A percentile compares a stretch with the other conserved stretches of the same genome.
Evolutionary conservation across 2,888 invertebrate genomes (phyloP).

Genomic region (Cephus sareptanus): DNA sequence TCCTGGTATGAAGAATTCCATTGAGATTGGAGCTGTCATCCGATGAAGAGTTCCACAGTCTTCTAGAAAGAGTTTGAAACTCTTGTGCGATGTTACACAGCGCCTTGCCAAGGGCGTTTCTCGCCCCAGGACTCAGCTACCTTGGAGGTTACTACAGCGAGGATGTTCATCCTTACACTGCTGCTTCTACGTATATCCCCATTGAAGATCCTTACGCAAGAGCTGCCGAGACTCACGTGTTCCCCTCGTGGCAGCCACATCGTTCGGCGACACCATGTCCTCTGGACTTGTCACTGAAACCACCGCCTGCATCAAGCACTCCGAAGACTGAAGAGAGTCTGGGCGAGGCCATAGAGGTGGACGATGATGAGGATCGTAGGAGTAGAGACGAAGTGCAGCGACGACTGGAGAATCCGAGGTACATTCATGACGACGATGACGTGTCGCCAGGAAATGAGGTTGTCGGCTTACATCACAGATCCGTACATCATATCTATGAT

Average conservation of each 20-base stretch:
- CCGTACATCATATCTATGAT: neutral
- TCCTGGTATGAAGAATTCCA: neutral
- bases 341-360: conserved; percentile 48
- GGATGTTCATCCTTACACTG: conserved; percentile 43
- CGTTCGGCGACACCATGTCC: conserved; percentile 68
- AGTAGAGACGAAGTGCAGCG: conserved; percentile 25
- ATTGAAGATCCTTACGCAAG: conserved; percentile 40
- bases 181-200: conserved; percentile 45
- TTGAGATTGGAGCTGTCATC: neutral
- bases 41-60: neutral
- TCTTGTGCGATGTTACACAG: conserved; percentile 55
- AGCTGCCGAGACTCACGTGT: conserved; percentile 21
- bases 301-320: conserved; percentile 37
- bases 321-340: conserved; percentile 16
- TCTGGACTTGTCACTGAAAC: conserved; percentile 81
- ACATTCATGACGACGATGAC: conserved; percentile 26
- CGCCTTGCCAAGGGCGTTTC: conserved; percentile 55
- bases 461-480: neutral
- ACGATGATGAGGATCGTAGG: conserved; percentile 48
- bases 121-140: conserved; percentile 54
- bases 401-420: neutral
- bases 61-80: neutral
- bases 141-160: conserved; percentile 55
- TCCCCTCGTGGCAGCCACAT: conserved; percentile 31
- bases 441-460: neutral